phyloP scores from a whole-genome alignment of 2,113 vertebrate genomes.

The Trichechus manatus region DNA sequence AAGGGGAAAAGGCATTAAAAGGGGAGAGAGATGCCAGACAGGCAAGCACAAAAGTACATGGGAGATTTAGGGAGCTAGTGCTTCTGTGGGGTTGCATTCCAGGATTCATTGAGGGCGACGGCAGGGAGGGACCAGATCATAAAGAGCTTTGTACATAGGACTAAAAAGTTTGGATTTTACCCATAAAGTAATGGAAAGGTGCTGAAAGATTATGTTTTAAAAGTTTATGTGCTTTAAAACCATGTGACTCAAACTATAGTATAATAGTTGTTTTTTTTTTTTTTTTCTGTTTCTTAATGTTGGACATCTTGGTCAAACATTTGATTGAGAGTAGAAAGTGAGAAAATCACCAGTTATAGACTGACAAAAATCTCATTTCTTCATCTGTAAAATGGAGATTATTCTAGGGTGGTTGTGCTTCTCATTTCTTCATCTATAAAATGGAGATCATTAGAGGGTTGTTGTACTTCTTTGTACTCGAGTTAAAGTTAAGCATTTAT shows the following conservation, averaged over 20 bases:
- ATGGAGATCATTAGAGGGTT: background rate
- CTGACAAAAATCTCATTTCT: background rate
- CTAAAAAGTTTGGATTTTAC: background rate
- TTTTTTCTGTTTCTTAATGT: background rate
- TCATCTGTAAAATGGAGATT: conserved; percentile 5
- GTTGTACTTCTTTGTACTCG: background rate
- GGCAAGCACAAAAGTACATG: background rate
- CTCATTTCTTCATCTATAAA: conserved; percentile 29
- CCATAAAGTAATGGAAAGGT: background rate
- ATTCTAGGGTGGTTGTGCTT: background rate
- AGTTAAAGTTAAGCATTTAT: background rate
- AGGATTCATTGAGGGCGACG: background rate
- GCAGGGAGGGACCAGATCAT: background rate
- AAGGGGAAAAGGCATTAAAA: background rate
- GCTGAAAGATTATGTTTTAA: background rate
- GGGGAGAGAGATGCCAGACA: background rate
- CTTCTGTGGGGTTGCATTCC: background rate
- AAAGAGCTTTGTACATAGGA: background rate
- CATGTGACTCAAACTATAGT: background rate
- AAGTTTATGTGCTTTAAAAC: background rate
- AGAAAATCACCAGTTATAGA: background rate
- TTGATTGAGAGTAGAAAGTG: background rate
- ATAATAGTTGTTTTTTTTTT: background rate
- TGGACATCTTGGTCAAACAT: background rate
- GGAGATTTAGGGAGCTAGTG: background rate